A percentile compares a stretch with the other conserved stretches of the same genome.
These are phyloP conservation scores for Larimichthys polyactis DNA, from an alignment of 2,113 vertebrate genomes.

Conservation along the genomic window DNA sequence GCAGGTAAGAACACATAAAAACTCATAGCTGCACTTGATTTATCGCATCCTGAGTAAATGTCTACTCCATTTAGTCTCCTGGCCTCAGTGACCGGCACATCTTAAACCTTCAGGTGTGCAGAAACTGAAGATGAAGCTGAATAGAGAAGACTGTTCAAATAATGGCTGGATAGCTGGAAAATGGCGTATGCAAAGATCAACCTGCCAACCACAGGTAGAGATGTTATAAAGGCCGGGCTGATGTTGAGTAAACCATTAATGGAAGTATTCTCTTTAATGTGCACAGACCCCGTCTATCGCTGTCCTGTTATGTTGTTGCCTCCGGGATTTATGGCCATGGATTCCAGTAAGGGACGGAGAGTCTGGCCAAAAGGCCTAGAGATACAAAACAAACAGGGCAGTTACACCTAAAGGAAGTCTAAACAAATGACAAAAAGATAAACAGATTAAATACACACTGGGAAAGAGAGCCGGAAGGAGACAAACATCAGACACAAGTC, in stretches of 20 bases:
- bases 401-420: constrained; percentile 24
- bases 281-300: constrained; percentile 83
- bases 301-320: constrained; percentile 89
- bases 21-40: neutral
- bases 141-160: neutral
- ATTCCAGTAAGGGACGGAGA: constrained; percentile 91
- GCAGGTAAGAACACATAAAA: neutral
- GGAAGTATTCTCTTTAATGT: neutral
- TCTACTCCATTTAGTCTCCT: neutral
- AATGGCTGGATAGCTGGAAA: constrained; percentile 21
- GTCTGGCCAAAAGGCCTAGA: constrained; percentile 94
- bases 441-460: neutral
- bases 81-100: neutral
- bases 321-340: constrained; percentile 89
- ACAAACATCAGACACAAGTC: too few relatives aligned
- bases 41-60: neutral
- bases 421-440: neutral
- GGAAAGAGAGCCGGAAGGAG: too few relatives aligned
- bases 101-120: neutral
- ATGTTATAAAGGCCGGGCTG: constrained; percentile 8
- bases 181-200: constrained; percentile 2
- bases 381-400: constrained; percentile 42
- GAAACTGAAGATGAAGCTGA: constrained; percentile 21
- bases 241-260: neutral
- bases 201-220: neutral